Conservation (phyloP, 2,113 vertebrate genomes). For the Xerus inauris region DNA sequence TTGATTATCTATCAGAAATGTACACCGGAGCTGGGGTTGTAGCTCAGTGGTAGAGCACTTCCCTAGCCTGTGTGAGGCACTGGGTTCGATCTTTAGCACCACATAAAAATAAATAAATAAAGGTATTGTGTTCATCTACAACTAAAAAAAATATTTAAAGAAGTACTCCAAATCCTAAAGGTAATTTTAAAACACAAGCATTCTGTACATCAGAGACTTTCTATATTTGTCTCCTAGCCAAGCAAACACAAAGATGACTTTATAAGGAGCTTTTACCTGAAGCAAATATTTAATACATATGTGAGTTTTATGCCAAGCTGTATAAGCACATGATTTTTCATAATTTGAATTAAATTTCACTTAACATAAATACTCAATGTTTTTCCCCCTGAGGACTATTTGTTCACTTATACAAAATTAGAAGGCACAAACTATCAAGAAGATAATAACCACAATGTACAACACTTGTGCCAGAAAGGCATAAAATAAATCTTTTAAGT, state of each 20-base stretch:
- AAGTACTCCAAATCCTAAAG: not conserved
- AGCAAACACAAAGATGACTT: conserved; percentile 47
- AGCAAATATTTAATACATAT: conserved; percentile 58
- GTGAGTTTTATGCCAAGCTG: not conserved
- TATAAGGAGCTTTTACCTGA: conserved; percentile 48
- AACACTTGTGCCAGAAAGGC: conserved; percentile 14
- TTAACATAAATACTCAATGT: conserved; percentile 10
- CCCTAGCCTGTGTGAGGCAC: too few relatives aligned
- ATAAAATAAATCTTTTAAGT: conserved; percentile 58
- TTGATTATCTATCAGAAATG: not conserved
- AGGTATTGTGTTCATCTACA: too few relatives aligned
- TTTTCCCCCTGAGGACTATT: not conserved
- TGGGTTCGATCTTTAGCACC: too few relatives aligned
- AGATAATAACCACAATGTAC: not conserved
- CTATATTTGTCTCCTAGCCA: conserved; percentile 30
- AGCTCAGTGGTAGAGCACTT: too few relatives aligned
- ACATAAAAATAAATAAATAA: too few relatives aligned
- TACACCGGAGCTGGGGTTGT: not conserved
- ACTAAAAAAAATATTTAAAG: too few relatives aligned
- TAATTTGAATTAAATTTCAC: conserved; percentile 38
- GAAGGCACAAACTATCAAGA: conserved; percentile 4
- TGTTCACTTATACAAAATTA: conserved; percentile 50
- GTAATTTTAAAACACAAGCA: conserved; percentile 24
- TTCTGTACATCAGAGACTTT: not conserved
- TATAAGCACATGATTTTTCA: conserved; percentile 49